These are phyloP conservation scores for Chydorus sphaericus DNA, from an alignment of 2,888 invertebrate genomes.

Conservation along the genomic window DNA sequence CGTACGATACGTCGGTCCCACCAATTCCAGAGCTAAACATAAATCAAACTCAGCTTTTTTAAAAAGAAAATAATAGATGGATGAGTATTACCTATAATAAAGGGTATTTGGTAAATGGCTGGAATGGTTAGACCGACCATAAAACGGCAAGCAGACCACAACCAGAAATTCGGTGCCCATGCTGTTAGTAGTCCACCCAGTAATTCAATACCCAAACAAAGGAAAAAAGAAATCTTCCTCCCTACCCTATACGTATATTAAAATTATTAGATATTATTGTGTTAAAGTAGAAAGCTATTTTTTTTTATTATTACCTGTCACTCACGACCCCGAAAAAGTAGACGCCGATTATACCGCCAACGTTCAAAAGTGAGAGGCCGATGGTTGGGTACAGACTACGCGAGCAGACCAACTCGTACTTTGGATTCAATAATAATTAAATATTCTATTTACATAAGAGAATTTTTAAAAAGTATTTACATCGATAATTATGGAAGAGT, in stretches of 20 bases:
- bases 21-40: slow-evolving; percentile 48
- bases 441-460: background rate
- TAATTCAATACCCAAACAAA: slow-evolving; percentile 66
- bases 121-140: slow-evolving; percentile 83
- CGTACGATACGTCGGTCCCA: slow-evolving; percentile 78
- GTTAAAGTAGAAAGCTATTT: background rate
- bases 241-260: slow-evolving; percentile 46
- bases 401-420: slow-evolving; percentile 83
- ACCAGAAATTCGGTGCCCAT: slow-evolving; percentile 60
- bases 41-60: slow-evolving; percentile 2
- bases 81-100: slow-evolving; percentile 62
- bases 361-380: slow-evolving; percentile 67
- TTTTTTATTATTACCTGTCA: slow-evolving; percentile 41
- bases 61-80: slow-evolving; percentile 7
- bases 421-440: slow-evolving; percentile 29
- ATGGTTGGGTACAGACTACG: slow-evolving; percentile 73
- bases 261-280: background rate
- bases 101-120: slow-evolving; percentile 85
- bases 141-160: slow-evolving; percentile 63
- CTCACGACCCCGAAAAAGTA: slow-evolving; percentile 73
- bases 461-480: slow-evolving; percentile 32
- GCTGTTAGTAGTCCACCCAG: slow-evolving; percentile 66
- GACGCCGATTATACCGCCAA: slow-evolving; percentile 79
- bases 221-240: slow-evolving; percentile 67
- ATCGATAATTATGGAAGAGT: slow-evolving; percentile 70